Conservation (phyloP, 2,797 vertebrate genomes). For the Galagoides demidoff region DNA sequence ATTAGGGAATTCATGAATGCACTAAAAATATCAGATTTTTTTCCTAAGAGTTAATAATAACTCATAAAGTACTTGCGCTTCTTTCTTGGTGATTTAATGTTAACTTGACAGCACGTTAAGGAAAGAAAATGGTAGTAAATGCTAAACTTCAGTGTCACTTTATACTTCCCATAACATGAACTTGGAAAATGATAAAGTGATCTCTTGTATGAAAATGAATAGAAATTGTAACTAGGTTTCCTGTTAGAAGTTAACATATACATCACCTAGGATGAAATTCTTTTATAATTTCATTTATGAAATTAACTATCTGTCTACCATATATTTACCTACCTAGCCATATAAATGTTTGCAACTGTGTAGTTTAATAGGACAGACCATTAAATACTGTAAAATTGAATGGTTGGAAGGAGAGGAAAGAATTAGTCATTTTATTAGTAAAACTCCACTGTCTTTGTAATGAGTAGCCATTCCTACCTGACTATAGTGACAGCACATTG, state of each 20-base stretch:
- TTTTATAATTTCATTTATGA: conserved; percentile 1
- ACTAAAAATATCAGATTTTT: background rate
- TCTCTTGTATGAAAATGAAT: background rate
- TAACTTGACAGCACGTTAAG: background rate
- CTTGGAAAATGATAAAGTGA: background rate
- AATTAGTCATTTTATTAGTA: background rate
- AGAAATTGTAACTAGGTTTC: background rate
- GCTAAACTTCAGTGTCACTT: background rate
- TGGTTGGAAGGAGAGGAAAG: background rate
- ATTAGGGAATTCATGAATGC: background rate
- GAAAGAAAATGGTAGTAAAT: background rate
- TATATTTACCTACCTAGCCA: background rate
- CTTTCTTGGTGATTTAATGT: background rate
- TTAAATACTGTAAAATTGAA: background rate
- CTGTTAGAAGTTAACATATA: background rate
- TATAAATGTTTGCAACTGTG: background rate
- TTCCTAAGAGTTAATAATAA: conserved; percentile 17
- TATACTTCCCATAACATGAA: background rate
- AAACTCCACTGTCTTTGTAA: conserved; percentile 42
- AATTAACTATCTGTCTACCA: background rate
- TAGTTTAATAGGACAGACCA: background rate
- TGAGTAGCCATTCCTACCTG: conserved; percentile 29
- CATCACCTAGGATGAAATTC: background rate
- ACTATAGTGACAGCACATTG: conserved; percentile 19
- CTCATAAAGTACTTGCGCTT: background rate